Conservation (phyloP, 2,888 invertebrate species). For the Griposia aprilina region DNA sequence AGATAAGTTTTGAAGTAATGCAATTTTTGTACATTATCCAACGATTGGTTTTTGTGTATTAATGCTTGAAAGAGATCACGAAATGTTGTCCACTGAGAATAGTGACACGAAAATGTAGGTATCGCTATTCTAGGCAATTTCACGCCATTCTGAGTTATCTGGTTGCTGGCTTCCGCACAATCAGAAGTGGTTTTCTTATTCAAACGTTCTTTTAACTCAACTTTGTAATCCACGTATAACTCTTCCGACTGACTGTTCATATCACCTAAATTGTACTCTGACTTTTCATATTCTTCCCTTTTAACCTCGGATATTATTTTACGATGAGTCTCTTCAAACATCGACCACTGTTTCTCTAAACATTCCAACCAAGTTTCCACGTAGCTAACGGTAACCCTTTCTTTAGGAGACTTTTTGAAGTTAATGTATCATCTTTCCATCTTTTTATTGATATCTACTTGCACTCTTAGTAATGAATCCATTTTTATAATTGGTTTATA, state of each 20-base stretch:
- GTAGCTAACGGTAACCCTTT: too few species aligned
- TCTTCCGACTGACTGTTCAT: constrained; percentile 1
- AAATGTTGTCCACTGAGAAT: constrained; percentile 5
- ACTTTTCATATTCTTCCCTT: constrained; percentile 1
- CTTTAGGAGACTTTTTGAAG: too few species aligned
- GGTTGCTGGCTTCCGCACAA: background rate
- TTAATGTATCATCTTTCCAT: too few species aligned
- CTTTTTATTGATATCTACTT: too few species aligned
- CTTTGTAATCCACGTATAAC: constrained; percentile 6
- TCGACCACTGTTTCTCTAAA: too few species aligned
- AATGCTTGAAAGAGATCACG: constrained; percentile 2
- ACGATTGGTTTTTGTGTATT: constrained; percentile 4
- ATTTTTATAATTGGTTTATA: too few species aligned
- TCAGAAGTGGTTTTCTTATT: background rate
- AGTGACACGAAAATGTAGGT: constrained; percentile 1
- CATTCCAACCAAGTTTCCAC: too few species aligned
- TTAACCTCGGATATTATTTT: background rate
- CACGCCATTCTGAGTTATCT: background rate
- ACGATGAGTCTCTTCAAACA: background rate
- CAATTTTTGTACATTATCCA: background rate
- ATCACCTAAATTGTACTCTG: background rate
- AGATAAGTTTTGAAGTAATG: too few species aligned
- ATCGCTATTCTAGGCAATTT: background rate
- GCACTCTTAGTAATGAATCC: too few species aligned
- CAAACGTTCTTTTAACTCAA: background rate